Evolutionary conservation across 2,888 invertebrate genomes (phyloP), one percentile per base, ranked within the genome.

Genomic region (Schizaphis graminum): DNA sequence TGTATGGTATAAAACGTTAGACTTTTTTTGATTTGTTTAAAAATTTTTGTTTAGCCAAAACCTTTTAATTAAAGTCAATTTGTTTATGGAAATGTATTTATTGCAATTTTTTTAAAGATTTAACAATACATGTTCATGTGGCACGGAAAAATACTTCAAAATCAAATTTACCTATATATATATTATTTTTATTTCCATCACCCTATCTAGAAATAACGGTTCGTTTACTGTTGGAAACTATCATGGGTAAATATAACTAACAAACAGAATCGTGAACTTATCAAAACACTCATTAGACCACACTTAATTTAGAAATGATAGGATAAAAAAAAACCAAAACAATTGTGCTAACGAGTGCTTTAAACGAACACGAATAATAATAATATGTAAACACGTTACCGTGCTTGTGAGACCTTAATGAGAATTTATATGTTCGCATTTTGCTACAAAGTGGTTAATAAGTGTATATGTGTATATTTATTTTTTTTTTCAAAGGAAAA

Each of bases 281-380:
- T 86, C 56, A 61, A 87, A 87, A 92, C 47, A 87, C 57, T 87
- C 87, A 87, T 92, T 92, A 92, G 28, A 94, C 86, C 57, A 89
- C 35, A 49, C 47, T 57, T 85, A 49, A 94, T 94, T 94, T 90
- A 86, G 84, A 94, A 94, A 90, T 89, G 57, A 93, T 94, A 86
- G 49, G 47, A 57, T 47, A 35, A 21, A 67, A n/a, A 57, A 91
- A 91, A 16, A 84, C 26, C 24, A 84, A 77, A 85, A 89, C 8
- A 89, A 85, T 67, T 67, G n/a, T n/a, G 88, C 92, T 92, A 88
- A 92, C 92, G 92, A 92, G 88, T 67, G 21, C 84, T 89, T 56
- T 77, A 57, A 57, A 47, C 26, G 89, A 84, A 84, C 35, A 77
- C 77, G 89, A 84, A 56, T 57, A 93, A 77, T 57, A 93, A 77